Base-by-base conservation (phyloP, 2,113 vertebrate species). In the Hymenochirus boettgeri region DNA sequence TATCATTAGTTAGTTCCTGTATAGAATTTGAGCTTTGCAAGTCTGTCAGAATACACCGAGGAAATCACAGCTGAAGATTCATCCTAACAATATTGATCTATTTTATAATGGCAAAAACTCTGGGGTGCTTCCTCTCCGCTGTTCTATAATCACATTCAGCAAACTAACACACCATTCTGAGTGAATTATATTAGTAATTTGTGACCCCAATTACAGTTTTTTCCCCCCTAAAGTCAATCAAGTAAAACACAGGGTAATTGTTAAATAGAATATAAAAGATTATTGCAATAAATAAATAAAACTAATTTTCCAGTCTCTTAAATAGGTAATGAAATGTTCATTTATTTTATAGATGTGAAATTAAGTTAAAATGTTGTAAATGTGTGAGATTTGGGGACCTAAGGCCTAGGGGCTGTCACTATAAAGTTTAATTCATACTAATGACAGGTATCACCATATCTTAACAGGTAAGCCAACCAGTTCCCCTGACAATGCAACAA, bases 1-100 rank as follows among this genome's bases (percentile, higher is more conserved):
- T 66, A 58, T 66, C 54, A 66, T 69, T 69, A 69, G 65, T 69
- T 69, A 69, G 46, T 69, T 69, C 65, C 65, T 69, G 65, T 69
- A 69, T 60, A 69, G 57, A 69, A 69, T 60, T 39, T 53, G 57
- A 60, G 65, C 65, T 53, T 69, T 69, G 60, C 65, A 69, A 69
- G 65, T 60, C 65, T 60, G 65, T 60, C 47, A 52, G 65, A 69
- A 69, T 69, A 69, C 65, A 53, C 65, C 2, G 48, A 69, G 65
- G 65, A 69, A 69, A 69, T 69, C 57, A 69, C 65, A 69, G 56
- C 39, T 24, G 50, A 51, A 60, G 65, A 69, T 69, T 69, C 57
- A 45, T 69, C 47, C 65, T 69, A 60, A 69, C 65, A 69, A 69
- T 69, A 69, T 69, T 69, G 65, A 69, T 69, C 65, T 60, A 69